phyloP scores from a whole-genome alignment of 2,797 vertebrate genomes.

The Falco columbarius region DNA sequence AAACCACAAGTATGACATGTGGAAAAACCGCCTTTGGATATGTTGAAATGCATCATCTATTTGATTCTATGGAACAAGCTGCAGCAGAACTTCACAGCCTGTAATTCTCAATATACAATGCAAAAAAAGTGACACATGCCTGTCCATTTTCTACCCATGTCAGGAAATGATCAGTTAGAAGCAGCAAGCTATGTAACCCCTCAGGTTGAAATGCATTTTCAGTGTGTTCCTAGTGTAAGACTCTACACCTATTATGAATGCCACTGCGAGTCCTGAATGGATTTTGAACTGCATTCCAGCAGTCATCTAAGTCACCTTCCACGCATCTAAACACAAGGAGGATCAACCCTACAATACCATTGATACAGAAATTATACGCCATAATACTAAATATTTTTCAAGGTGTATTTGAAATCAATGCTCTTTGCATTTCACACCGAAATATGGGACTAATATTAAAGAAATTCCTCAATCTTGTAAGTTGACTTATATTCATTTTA shows the following conservation, averaged over 20 bases:
- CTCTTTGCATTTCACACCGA: background rate
- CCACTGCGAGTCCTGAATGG: background rate
- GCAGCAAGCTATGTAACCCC: background rate
- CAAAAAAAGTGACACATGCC: background rate
- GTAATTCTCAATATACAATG: background rate
- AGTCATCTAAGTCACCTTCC: background rate
- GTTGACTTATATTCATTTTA: background rate
- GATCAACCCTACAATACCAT: background rate
- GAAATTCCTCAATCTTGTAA: background rate
- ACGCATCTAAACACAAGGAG: background rate
- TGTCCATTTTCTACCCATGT: background rate
- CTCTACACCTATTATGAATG: background rate
- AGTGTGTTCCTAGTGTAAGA: background rate
- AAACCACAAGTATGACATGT: accelerated
- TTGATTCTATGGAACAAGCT: background rate
- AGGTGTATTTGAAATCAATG: background rate
- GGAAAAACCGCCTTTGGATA: background rate
- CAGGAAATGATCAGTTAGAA: background rate
- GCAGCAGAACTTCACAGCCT: background rate
- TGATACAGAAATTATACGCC: background rate
- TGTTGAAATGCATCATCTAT: background rate
- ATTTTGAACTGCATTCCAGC: background rate
- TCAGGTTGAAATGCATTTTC: background rate
- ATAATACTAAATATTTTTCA: background rate
- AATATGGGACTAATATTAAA: background rate